Conservation (phyloP, 2,113 vertebrate genomes). For the Castor canadensis region DNA sequence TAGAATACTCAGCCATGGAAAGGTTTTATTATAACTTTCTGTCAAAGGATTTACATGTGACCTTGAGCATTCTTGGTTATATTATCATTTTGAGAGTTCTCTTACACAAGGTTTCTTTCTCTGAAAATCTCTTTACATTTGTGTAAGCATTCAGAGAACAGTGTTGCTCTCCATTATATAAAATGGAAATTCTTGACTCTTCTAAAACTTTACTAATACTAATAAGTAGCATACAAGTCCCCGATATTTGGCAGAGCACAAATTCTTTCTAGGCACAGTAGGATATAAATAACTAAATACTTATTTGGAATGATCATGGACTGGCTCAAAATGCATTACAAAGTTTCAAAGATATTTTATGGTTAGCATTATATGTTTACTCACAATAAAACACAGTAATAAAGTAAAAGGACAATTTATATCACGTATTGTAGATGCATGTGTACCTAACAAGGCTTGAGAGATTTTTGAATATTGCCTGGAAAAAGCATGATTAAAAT, state of each 20-base stretch:
- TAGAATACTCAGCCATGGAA: background rate
- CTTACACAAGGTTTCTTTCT: background rate
- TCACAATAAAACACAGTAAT: background rate
- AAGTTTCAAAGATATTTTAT: constrained; percentile 27
- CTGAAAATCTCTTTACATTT: constrained; percentile 8
- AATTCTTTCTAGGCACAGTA: background rate
- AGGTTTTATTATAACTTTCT: background rate
- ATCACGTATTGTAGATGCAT: background rate
- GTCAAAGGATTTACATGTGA: background rate
- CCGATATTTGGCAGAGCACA: background rate
- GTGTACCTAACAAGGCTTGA: background rate
- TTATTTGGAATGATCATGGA: constrained; percentile 4
- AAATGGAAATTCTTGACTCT: background rate
- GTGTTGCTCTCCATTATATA: background rate
- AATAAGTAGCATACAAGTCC: background rate
- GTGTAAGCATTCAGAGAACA: background rate
- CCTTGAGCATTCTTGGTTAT: background rate
- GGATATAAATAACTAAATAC: background rate
- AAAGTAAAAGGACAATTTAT: background rate
- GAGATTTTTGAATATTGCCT: constrained; percentile 12
- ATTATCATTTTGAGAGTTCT: background rate
- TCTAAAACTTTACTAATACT: background rate
- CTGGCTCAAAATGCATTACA: background rate
- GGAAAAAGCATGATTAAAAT: constrained; percentile 25
- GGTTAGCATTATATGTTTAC: background rate